Conservation (phyloP, 1,140 invertebrate species). For the Battus philenor region DNA sequence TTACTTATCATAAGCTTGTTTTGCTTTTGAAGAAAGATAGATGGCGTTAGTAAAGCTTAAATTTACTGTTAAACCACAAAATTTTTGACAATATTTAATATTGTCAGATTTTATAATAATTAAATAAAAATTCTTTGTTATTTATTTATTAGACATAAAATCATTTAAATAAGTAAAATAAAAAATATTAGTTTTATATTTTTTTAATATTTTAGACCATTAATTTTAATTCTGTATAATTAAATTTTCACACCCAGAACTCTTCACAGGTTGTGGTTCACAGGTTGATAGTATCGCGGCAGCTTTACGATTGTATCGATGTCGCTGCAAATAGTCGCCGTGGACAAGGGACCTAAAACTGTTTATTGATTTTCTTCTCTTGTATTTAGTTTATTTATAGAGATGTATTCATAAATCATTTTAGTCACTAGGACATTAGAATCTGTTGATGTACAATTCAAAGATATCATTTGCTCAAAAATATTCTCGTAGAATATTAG, state of each 20-base stretch:
- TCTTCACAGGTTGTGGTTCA: too few species aligned
- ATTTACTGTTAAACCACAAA: background rate
- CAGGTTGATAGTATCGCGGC: too few species aligned
- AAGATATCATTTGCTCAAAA: conserved; percentile 16
- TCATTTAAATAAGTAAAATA: background rate
- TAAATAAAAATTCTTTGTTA: background rate
- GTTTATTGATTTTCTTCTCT: too few species aligned
- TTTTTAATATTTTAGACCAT: too few species aligned
- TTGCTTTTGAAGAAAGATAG: conserved; percentile 8
- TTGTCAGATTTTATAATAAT: background rate
- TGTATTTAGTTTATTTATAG: conserved; percentile 19
- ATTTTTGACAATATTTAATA: background rate
- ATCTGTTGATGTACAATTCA: conserved; percentile 13
- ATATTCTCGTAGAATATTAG: background rate
- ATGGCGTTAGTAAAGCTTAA: conserved; percentile 10
- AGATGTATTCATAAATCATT: conserved; percentile 22
- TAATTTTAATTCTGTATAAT: too few species aligned
- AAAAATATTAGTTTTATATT: background rate
- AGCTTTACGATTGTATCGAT: too few species aligned
- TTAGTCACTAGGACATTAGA: conserved; percentile 35
- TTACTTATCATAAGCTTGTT: conserved; percentile 6
- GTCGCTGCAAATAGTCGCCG: too few species aligned
- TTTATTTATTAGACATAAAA: background rate
- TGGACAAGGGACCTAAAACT: too few species aligned
- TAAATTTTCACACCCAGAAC: too few species aligned